Base-by-base conservation (phyloP, 2,888 invertebrate genomes). In the Callosobruchus maculatus region DNA sequence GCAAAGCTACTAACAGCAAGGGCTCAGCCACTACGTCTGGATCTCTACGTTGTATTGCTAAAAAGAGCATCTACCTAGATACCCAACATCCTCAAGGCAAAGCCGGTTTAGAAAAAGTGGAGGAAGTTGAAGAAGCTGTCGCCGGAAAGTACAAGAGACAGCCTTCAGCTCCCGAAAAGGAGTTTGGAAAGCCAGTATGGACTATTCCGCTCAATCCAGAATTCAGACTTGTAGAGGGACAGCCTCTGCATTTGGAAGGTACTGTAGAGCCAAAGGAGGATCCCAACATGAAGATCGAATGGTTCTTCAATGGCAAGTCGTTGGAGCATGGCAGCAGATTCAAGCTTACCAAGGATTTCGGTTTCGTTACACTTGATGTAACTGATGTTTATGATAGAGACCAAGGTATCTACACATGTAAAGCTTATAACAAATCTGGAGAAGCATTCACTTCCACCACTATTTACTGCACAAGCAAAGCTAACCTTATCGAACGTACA, bases 41-140 rank as follows among this genome's bases (percentile, higher is more conserved):
- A 74, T 94, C 96, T 0, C 88, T 97, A 0, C 93, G 95, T 84
- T 96, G 96, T 82, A 94, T 93, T 69, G 92, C 94, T 79, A 94
- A 93, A 79, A 92, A 92, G 83, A 91, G 91, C 76, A 95, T 96
- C 85, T 95, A 92, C 85, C 88, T 94, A 71, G 96, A 97, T 83
- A 97, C 98, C 0, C 97, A 97, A 88, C 96, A 98, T 89, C 98
- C 98, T 69, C 97, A 97, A 89, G 98, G 98, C 66, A 91, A 93
- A 84, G 94, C 93, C 81, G 97, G 97, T 70, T 89, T 98, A 74
- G 95, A 96, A 84, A 94, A 94, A 77, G 95, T 98, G 0, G 93
- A 95, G 85, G 95, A 96, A 87, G 94, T 96, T 70, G 98, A 98
- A 85, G 94, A 94, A 83, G 94, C 93, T 21, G 90, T 93, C 80